phyloP scores from a whole-genome alignment of 2,113 vertebrate genomes.

The Chloebia gouldiae region DNA sequence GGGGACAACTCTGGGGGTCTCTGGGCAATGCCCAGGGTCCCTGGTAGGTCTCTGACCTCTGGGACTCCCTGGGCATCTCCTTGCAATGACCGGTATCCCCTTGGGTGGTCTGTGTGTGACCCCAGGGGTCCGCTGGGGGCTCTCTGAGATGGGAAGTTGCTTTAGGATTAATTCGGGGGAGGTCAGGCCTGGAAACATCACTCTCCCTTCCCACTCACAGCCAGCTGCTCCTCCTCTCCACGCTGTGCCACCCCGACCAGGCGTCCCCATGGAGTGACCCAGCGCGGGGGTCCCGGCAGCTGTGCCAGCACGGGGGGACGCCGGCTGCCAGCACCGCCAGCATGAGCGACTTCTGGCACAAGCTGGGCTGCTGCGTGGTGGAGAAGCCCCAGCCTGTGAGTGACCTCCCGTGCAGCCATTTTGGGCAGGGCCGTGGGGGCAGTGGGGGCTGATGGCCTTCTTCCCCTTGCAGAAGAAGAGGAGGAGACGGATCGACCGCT shows the following conservation, averaged over 20 bases:
- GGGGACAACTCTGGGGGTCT: neutral
- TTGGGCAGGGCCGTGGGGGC: rapidly evolving
- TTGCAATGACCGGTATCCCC: rapidly evolving
- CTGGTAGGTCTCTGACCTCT: too few species aligned
- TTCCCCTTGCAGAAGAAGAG: constrained; percentile 75
- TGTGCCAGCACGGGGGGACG: neutral
- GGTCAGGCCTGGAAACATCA: neutral
- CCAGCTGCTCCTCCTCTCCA: neutral
- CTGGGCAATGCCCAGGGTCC: rapidly evolving
- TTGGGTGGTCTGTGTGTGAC: neutral
- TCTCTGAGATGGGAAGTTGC: rapidly evolving
- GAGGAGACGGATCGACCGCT: constrained; percentile 86
- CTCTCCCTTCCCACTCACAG: neutral
- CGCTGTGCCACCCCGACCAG: rapidly evolving
- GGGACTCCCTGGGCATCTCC: neutral
- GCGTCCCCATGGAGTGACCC: constrained; percentile 40
- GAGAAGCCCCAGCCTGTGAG: constrained; percentile 91
- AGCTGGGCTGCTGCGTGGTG: constrained; percentile 91
- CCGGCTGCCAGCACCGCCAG: constrained; percentile 60
- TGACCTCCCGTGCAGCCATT: rapidly evolving
- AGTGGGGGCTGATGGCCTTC: neutral
- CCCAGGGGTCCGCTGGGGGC: rapidly evolving
- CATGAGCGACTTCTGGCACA: constrained; percentile 98
- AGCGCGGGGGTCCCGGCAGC: rapidly evolving
- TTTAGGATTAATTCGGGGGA: neutral